Evolutionary conservation across 2,113 vertebrate genomes (phyloP).

Genomic region (Malaclemys terrapin): DNA sequence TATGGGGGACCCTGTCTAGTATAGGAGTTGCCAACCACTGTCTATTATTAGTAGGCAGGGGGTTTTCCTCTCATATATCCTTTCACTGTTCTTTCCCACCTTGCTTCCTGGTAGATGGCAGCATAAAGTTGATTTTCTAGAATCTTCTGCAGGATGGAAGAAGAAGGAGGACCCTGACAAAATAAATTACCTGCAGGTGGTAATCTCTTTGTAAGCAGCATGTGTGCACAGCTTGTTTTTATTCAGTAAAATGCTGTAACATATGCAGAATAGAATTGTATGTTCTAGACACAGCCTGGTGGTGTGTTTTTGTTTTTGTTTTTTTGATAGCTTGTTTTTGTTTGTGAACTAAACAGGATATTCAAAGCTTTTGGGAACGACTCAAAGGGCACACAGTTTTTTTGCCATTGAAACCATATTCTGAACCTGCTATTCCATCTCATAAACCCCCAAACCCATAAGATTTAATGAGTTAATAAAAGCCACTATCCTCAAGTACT

Average conservation of each 20-base stretch:
- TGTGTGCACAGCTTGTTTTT: not conserved
- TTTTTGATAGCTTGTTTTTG: not conserved
- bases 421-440: not conserved
- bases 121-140: not conserved
- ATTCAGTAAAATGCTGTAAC: not conserved
- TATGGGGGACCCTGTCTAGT: not conserved
- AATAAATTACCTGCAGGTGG: not conserved
- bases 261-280: not conserved
- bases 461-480: accelerated
- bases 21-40: not conserved
- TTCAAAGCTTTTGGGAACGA: not conserved
- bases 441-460: not conserved
- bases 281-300: not conserved
- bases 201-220: not conserved
- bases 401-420: not conserved
- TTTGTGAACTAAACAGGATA: not conserved
- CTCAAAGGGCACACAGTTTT: not conserved
- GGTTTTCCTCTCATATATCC: not conserved
- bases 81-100: not conserved
- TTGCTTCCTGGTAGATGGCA: not conserved
- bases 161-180: not conserved
- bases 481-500: not conserved
- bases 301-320: accelerated
- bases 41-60: not conserved
- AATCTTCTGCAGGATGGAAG: not conserved